These are phyloP conservation scores for Drosophila hydei DNA, from an alignment of 1,140 invertebrate species.

Conservation along the genomic window DNA sequence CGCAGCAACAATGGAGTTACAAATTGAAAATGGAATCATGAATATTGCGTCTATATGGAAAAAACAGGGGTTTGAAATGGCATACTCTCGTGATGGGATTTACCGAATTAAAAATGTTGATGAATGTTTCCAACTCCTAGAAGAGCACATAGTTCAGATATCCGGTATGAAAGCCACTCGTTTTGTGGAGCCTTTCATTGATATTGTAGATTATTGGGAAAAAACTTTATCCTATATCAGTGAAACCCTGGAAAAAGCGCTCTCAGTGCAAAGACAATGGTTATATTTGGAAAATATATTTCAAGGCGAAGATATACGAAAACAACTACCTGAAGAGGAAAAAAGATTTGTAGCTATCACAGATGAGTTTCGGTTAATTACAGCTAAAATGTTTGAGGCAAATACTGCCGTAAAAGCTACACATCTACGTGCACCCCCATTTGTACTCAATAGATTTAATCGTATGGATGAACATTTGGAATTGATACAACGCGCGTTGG, in stretches of 20 bases:
- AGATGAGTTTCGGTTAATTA: conserved; percentile 89
- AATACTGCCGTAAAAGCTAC: conserved; percentile 86
- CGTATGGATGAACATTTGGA: conserved; percentile 88
- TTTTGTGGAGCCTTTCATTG: conserved; percentile 93
- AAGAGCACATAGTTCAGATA: conserved; percentile 90
- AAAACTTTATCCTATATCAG: conserved; percentile 90
- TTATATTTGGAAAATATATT: conserved; percentile 95
- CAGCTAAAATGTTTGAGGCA: conserved; percentile 86
- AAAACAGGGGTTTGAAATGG: conserved; percentile 88
- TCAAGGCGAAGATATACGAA: conserved; percentile 91
- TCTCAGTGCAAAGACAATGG: conserved; percentile 92
- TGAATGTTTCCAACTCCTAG: conserved; percentile 89
- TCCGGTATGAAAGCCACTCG: conserved; percentile 93
- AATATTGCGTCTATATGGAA: conserved; percentile 90
- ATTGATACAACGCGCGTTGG: conserved; percentile 89
- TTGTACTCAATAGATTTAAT: conserved; percentile 87
- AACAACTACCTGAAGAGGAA: conserved; percentile 91
- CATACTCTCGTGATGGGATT: conserved; percentile 88
- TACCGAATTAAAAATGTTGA: conserved; percentile 88
- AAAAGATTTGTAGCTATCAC: conserved; percentile 90
- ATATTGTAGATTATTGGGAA: conserved; percentile 93
- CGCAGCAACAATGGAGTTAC: conserved; percentile 92
- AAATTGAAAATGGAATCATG: conserved; percentile 91
- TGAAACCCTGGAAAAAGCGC: conserved; percentile 90
- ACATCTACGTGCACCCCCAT: conserved; percentile 85